Evolutionary conservation across 2,797 vertebrate genomes (phyloP).

Genomic region (Chelon auratus): DNA sequence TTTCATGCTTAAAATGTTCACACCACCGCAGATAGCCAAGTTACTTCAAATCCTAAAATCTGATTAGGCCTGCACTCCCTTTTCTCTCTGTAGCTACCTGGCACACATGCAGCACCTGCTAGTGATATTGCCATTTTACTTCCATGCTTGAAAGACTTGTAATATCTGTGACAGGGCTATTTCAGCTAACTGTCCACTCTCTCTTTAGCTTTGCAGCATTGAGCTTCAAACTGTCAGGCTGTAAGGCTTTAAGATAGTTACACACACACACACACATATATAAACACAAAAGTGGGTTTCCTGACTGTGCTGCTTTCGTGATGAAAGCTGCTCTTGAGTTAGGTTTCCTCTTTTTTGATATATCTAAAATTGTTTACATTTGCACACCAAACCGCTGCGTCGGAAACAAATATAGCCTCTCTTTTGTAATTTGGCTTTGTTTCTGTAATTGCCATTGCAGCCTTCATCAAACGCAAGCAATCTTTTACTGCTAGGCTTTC

Average conservation of each 20-base stretch:
- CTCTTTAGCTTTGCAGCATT: constrained; percentile 22
- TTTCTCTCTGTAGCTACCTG: constrained; percentile 35
- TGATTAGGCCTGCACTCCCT: constrained; percentile 48
- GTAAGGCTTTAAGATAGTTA: too few species aligned
- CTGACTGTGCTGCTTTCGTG: neutral
- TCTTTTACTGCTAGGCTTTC: constrained; percentile 20
- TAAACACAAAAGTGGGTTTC: constrained; percentile 8
- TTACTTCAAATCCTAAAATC: constrained; percentile 44
- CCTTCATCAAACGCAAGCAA: constrained; percentile 26
- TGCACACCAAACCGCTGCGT: constrained; percentile 13
- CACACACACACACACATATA: too few species aligned
- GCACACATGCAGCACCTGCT: constrained; percentile 8
- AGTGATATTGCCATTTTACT: too few species aligned
- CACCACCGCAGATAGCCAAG: constrained; percentile 52
- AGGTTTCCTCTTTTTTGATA: constrained; percentile 20
- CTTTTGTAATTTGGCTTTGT: constrained; percentile 35
- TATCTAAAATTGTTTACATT: constrained; percentile 40
- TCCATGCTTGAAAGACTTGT: too few species aligned
- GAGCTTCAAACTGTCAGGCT: constrained; percentile 5
- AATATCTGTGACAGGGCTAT: neutral
- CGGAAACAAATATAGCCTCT: constrained; percentile 20
- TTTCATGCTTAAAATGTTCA: constrained; percentile 68
- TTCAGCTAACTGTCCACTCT: constrained; percentile 32
- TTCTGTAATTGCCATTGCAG: constrained; percentile 39
- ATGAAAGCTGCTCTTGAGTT: constrained; percentile 26